Evolutionary conservation across 2,797 vertebrate genomes (phyloP).

Genomic region (Loris lydekkerianus): DNA sequence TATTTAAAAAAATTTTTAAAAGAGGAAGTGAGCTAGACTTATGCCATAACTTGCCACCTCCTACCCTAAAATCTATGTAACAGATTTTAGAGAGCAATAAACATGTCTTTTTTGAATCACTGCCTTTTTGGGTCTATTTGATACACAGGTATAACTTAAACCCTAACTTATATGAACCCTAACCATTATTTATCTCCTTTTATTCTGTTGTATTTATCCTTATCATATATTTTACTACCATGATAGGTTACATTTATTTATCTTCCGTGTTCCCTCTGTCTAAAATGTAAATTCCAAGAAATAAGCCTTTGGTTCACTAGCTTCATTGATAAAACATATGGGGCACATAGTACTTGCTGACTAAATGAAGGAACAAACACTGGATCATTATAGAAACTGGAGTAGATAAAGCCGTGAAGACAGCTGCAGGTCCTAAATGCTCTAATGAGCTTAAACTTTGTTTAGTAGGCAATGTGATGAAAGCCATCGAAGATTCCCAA

Average conservation of each 20-base stretch:
- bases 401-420: constrained; percentile 23
- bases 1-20: constrained; percentile 36
- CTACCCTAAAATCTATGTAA: neutral
- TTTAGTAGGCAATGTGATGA: neutral
- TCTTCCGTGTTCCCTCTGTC: neutral
- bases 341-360: neutral
- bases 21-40: neutral
- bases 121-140: constrained; percentile 8
- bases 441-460: neutral
- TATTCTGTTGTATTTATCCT: neutral
- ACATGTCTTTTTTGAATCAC: neutral
- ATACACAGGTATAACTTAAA: constrained; percentile 14
- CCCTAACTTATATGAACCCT: neutral
- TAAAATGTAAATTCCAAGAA: constrained; percentile 35
- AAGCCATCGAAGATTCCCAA: neutral
- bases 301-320: neutral
- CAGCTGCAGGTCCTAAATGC: neutral
- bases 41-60: neutral
- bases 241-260: neutral
- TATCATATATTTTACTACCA: neutral
- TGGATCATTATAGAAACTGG: neutral
- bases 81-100: constrained; percentile 15
- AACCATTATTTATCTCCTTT: neutral
- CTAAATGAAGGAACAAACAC: constrained; percentile 39
- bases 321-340: constrained; percentile 22